Percentiles rank a stretch among this genome's conserved stretches.
Evolutionary conservation across 2,113 vertebrate genomes (phyloP).

Genomic region (Gasterosteus aculeatus): DNA sequence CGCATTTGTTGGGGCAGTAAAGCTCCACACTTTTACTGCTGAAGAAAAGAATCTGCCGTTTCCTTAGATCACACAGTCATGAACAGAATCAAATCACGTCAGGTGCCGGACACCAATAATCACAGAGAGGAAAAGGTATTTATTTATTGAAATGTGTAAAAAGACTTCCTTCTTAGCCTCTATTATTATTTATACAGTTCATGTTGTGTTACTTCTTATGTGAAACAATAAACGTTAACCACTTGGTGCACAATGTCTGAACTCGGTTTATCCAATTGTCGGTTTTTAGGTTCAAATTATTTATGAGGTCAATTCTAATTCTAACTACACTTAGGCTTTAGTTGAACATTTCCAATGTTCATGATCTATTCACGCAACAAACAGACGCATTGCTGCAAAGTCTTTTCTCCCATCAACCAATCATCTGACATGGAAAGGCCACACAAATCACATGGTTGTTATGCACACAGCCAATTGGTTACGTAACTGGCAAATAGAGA

Average conservation of each 20-base stretch:
- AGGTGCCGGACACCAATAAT: conserved; percentile 77
- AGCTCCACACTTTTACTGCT: neutral
- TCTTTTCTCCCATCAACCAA: too few relatives aligned
- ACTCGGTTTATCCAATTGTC: neutral
- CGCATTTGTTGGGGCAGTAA: neutral
- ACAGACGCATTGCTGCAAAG: neutral
- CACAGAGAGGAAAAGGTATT: conserved; percentile 72
- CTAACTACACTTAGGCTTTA: neutral
- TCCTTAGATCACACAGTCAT: neutral
- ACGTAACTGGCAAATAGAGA: conserved; percentile 28
- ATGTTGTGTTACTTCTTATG: conserved; percentile 46
- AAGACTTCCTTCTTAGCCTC: conserved; percentile 32
- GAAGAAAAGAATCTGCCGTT: neutral
- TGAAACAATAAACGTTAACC: conserved; percentile 46
- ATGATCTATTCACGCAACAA: neutral
- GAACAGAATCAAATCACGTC: conserved; percentile 17
- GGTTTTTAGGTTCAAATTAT: neutral
- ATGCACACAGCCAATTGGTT: conserved; percentile 12
- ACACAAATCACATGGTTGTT: neutral
- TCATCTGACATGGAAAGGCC: too few relatives aligned
- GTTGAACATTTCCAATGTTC: neutral
- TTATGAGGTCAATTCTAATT: neutral
- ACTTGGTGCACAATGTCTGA: conserved; percentile 1
- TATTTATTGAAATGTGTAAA: conserved; percentile 88
- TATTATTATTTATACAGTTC: conserved; percentile 69